Evolutionary conservation across 2,888 invertebrate species (phyloP), one percentile per base, ranked within the genome.

Genomic region (Ennomos erosarius): DNA sequence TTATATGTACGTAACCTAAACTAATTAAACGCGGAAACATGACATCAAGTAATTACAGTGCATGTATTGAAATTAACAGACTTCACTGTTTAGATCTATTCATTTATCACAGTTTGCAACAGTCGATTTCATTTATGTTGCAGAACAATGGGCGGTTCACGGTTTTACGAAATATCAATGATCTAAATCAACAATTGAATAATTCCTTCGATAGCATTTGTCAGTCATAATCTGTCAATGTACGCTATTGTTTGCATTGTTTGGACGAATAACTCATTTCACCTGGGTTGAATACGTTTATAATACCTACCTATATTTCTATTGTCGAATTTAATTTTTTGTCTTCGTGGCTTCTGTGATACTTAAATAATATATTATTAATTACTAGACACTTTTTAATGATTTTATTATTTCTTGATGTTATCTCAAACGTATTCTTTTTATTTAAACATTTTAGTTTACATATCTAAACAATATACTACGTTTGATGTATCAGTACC

Each of bases 61-160:
- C 69, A 73, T 74, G 78, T 79, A 78, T 81, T 76, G 74, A 76
- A 69, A 82, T 79, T 76, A 81, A 82, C 81, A 84, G 79, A 71
- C 70, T 75, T 79, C 81, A 78, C 78, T 79, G 76, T 79, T 72
- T 67, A 75, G 71, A 79, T 76, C 76, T 81, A 82, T 81, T 82
- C 79, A 84, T 85, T 82, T 83, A 85, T 84, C 79, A 78, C 76
- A 77, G 78, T 78, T 75, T 75, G 81, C 74, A 79, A 82, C 78
- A 82, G 76, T 70, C 78, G 81, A 85, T 85, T 87, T 83, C 84
- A 83, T 85, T 81, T 81, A 75, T 75, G 74, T 79, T 80, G 76
- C 78, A 74, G 83, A 87, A 89, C 88, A 90, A 89, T 89, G 75
- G 82, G 68, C 79, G 77, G 84, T 89, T 88, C 83, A 85, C 75